A percentile compares a stretch with the other conserved stretches of the same genome.
These are phyloP conservation scores for Mus pahari DNA, from an alignment of 2,113 vertebrate species.

Conservation along the genomic window DNA sequence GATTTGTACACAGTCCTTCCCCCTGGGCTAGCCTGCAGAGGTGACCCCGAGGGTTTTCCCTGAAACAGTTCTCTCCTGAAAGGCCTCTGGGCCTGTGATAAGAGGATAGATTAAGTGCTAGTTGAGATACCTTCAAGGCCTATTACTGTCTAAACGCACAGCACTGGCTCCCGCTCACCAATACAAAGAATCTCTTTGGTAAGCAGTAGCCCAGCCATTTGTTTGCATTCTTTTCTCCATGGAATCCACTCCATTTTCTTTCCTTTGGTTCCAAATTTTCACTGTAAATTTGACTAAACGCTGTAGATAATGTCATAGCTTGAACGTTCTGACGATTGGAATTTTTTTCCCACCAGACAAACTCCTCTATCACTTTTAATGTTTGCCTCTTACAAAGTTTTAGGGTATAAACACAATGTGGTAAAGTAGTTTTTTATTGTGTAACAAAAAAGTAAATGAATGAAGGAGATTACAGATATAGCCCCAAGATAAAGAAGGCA, in stretches of 20 bases:
- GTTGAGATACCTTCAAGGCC: not conserved
- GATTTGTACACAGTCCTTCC: not conserved
- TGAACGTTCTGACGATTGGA: not conserved
- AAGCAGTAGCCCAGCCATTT: not conserved
- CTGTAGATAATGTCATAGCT: not conserved
- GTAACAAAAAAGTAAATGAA: not conserved
- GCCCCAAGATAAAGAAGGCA: not conserved
- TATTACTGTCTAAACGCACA: not conserved
- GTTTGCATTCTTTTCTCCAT: not conserved
- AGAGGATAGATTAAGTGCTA: not conserved
- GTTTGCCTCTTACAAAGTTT: not conserved
- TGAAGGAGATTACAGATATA: not conserved
- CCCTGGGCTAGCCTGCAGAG: not conserved
- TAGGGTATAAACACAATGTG: not conserved
- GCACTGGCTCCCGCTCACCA: not conserved
- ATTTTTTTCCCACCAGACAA: not conserved
- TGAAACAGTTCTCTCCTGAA: not conserved
- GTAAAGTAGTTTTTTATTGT: not conserved
- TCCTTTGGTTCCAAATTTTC: not conserved
- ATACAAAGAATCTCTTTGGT: not conserved
- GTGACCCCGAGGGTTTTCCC: not conserved
- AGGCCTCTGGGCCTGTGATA: not conserved
- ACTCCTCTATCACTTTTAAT: not conserved
- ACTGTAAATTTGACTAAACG: not conserved
- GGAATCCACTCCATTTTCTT: not conserved